Conservation (phyloP, 2,797 vertebrate genomes). For the Anas bahamensis region DNA sequence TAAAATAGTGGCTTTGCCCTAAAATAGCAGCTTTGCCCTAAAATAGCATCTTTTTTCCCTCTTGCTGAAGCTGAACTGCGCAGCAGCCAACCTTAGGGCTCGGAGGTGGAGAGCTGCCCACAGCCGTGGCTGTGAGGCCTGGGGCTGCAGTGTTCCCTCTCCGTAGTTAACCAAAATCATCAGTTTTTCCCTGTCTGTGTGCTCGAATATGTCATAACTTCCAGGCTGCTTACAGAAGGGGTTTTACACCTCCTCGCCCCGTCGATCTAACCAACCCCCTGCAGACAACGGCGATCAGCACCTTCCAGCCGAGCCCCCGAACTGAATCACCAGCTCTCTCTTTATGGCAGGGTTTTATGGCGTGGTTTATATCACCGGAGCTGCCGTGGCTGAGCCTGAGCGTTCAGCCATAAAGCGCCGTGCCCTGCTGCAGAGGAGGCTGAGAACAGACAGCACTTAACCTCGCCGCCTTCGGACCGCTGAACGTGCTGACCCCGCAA, state of each 20-base stretch:
- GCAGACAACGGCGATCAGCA: too few species aligned
- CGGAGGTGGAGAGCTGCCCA: background rate
- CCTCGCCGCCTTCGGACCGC: background rate
- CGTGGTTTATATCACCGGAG: background rate
- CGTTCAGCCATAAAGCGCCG: background rate
- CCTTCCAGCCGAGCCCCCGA: background rate
- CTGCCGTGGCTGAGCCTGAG: background rate
- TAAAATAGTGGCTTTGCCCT: rapidly evolving
- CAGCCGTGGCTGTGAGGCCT: rapidly evolving
- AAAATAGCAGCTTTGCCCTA: too few species aligned
- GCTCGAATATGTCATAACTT: rapidly evolving
- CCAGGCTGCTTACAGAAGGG: background rate
- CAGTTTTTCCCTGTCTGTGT: background rate
- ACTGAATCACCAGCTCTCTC: background rate
- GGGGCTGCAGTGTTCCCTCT: background rate
- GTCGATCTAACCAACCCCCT: background rate
- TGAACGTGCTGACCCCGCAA: background rate
- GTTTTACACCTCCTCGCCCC: background rate
- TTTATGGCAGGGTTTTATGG: background rate
- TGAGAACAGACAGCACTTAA: background rate
- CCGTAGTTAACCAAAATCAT: background rate
- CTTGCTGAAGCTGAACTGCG: background rate
- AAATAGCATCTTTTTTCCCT: too few species aligned
- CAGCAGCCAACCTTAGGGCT: background rate
- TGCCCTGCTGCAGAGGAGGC: background rate